A percentile compares a stretch with the other conserved stretches of the same genome.
Conservation (phyloP, 2,888 invertebrate genomes). For the Abrostola tripartita region DNA sequence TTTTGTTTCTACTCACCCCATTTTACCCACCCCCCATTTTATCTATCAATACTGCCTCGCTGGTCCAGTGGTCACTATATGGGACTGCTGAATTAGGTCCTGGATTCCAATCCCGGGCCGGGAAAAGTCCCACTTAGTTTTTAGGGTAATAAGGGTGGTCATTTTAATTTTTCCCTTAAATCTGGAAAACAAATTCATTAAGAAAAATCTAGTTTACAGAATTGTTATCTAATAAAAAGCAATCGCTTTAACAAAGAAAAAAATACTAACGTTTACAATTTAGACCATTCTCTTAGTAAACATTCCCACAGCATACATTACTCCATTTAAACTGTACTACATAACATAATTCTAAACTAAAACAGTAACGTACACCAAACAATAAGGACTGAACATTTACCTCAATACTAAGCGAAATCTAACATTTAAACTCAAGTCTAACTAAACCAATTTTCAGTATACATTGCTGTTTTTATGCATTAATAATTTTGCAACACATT, state of each 20-base stretch:
- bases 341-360: slow-evolving; percentile 1
- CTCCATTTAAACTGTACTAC: background rate
- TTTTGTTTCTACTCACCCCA: no score
- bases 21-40: no score
- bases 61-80: no score
- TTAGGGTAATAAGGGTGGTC: no score
- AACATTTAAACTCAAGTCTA: background rate
- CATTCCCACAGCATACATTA: slow-evolving; percentile 45
- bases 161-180: no score
- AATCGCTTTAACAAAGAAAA: slow-evolving; percentile 27
- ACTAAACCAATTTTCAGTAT: background rate
- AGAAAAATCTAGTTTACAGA: background rate
- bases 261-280: slow-evolving; percentile 5
- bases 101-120: no score
- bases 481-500: accelerated
- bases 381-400: slow-evolving; percentile 35
- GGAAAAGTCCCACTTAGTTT: no score
- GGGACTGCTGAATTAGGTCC: no score
- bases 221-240: slow-evolving; percentile 16
- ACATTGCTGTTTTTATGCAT: slow-evolving; percentile 21
- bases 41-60: no score
- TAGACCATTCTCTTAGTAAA: slow-evolving; percentile 43
- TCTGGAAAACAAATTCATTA: no score
- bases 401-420: slow-evolving; percentile 16
- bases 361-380: slow-evolving; percentile 28